Evolutionary conservation across 2,113 vertebrate genomes (phyloP), one percentile per base, ranked within the genome.

Genomic region (Macquaria australasica): DNA sequence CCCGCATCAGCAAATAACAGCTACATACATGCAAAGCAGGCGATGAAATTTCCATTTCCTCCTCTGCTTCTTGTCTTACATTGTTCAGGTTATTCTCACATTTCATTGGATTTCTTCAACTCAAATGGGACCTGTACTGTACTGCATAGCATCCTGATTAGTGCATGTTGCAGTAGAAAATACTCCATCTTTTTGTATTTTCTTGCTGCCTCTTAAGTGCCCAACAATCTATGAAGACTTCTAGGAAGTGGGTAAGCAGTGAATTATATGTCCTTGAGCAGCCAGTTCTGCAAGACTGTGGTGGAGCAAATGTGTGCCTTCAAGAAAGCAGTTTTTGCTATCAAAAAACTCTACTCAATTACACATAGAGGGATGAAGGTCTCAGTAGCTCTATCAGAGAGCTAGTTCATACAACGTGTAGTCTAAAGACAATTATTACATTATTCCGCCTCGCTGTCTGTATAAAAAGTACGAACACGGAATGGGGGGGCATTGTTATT

Each of bases 11-110:
- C 59, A 63, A 31, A 60, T 62, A 75, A 37, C 20, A 76, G 43
- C 14, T 43, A 75, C 39, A 48, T 76, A 51, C 43, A 37, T 73
- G 37, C 39, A 63, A 76, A 76, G 56, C 25, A 63, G 11, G 14
- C 15, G 28, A 16, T 31, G 41, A 16, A 25, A 41, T 25, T 43
- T 58, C 71, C 53, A 28, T 58, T 73, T 59, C 37, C 71, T 59
- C 23, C 39, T 60, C 8, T 37, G 31, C 60, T 20, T 63, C 31
- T 60, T 45, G 41, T 62, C 39, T 34, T 34, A 60, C n/a, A 74
- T 11, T 45, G 25, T 25, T 60, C 16, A 6, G 60, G 12, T 39
- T 51, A 39, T 25, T 73, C 12, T 55, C 31, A 39, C 31, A n/a
- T 60, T 39, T 72, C n/a, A 50, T 37, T 53, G 25, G 28, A 53